A percentile compares a stretch with the other conserved stretches of the same genome.
phyloP scores from a whole-genome alignment of 2,888 invertebrate species.

The Petrolisthes cinctipes region DNA sequence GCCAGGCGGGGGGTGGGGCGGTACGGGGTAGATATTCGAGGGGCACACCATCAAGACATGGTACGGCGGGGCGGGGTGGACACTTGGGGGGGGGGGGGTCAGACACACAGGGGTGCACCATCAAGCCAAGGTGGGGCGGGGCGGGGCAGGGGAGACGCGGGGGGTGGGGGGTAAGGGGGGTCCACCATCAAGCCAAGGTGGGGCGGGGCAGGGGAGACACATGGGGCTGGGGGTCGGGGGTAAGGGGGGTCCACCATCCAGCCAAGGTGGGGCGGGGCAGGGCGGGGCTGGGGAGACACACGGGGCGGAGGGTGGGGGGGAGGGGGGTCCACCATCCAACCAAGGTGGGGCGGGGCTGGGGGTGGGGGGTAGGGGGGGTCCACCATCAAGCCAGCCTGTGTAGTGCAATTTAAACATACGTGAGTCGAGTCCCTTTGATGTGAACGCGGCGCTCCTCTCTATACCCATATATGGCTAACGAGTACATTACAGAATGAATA shows the following conservation, averaged over 20 bases:
- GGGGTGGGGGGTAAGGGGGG: too few species aligned
- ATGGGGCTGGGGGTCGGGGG: too few species aligned
- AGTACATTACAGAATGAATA: conserved; percentile 57
- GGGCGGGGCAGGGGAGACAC: too few species aligned
- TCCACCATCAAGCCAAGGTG: too few species aligned
- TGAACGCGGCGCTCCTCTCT: conserved; percentile 38
- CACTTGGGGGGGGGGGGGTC: not conserved
- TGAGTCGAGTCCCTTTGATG: conserved; percentile 42
- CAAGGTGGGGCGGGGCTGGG: not conserved
- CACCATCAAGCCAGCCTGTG: conserved; percentile 20
- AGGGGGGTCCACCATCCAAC: not conserved
- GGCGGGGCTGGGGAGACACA: conserved; percentile 17
- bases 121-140: not conserved
- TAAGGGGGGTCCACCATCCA: too few species aligned
- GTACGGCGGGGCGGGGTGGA: not conserved
- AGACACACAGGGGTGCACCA: conserved; percentile 6
- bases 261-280: too few species aligned
- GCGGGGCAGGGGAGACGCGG: conserved; percentile 18
- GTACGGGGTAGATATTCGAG: conserved; percentile 6
- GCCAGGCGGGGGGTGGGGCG: not conserved
- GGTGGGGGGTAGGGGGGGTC: not conserved
- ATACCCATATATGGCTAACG: conserved; percentile 55
- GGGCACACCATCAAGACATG: not conserved
- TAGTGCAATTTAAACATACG: conserved; percentile 59
- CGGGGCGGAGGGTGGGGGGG: too few species aligned